Conservation (phyloP, 2,888 invertebrate genomes). For the Atethmia centrago region DNA sequence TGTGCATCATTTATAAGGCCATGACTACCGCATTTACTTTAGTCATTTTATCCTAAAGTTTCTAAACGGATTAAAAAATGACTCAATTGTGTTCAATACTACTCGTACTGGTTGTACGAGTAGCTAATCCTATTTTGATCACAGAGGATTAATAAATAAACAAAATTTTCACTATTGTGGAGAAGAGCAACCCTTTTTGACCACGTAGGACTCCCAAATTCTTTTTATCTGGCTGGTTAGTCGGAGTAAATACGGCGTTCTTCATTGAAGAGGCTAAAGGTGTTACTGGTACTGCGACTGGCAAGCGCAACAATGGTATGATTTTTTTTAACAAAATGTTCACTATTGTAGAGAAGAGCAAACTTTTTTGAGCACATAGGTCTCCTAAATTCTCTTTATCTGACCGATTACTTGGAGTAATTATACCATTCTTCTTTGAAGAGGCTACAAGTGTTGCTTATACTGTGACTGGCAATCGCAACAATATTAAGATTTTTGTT, state of each 20-base stretch:
- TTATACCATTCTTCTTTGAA: background rate
- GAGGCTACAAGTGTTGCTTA: background rate
- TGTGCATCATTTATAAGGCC: background rate
- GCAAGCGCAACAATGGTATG: too few relatives aligned
- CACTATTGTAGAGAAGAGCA: too few relatives aligned
- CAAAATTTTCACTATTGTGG: background rate
- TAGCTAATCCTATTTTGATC: background rate
- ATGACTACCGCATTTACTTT: background rate
- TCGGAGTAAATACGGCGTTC: too few relatives aligned
- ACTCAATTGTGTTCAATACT: background rate
- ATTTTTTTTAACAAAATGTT: too few relatives aligned
- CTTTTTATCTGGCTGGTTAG: background rate
- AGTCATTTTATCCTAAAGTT: background rate
- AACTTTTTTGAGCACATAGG: too few relatives aligned
- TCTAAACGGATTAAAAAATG: background rate
- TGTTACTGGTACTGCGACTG: too few relatives aligned
- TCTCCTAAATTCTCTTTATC: too few relatives aligned
- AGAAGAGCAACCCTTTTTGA: background rate
- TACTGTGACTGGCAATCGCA: background rate
- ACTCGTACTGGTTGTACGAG: background rate
- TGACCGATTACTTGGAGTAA: too few relatives aligned
- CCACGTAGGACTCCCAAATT: background rate
- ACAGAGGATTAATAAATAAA: background rate
- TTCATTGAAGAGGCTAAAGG: too few relatives aligned
- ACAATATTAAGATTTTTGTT: too few relatives aligned